These are phyloP conservation scores for Myotis pilosus DNA, from an alignment of 2,797 vertebrate genomes.

Conservation along the genomic window DNA sequence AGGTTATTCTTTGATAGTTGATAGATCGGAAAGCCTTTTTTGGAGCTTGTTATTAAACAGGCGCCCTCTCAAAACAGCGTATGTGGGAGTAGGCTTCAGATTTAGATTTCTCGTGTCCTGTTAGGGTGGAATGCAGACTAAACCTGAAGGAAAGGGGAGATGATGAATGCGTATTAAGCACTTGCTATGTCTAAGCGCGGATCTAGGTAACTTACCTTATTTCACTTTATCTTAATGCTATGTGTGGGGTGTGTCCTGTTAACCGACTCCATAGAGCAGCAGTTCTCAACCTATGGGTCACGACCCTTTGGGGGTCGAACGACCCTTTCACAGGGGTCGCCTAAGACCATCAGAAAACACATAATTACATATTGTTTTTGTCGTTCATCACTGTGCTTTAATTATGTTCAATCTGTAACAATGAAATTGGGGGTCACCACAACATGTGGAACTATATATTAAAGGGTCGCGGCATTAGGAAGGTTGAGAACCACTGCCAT, in stretches of 20 bases:
- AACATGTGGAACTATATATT: too few relatives aligned
- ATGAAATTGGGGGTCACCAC: too few relatives aligned
- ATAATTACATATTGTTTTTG: too few relatives aligned
- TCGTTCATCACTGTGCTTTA: too few relatives aligned
- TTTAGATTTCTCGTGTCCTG: neutral
- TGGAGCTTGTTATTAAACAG: constrained; percentile 25
- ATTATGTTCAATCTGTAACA: too few relatives aligned
- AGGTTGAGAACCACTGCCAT: too few relatives aligned
- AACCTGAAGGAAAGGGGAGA: neutral
- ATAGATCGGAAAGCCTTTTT: neutral
- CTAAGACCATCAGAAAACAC: too few relatives aligned
- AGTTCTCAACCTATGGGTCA: too few relatives aligned
- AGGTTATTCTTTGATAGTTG: constrained; percentile 23
- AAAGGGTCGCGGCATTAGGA: too few relatives aligned
- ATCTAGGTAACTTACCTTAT: neutral
- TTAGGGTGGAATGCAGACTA: neutral
- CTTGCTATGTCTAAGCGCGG: neutral
- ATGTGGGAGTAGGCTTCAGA: neutral
- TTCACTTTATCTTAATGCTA: constrained; percentile 13
- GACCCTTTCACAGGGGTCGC: too few relatives aligned
- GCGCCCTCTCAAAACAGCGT: neutral
- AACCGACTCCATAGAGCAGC: neutral
- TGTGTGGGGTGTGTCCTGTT: neutral
- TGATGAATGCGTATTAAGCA: neutral
- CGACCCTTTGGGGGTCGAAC: too few relatives aligned